Evolutionary conservation across 1,140 invertebrate species (phyloP).

Genomic region (Pseudomyrmex pallidus): DNA sequence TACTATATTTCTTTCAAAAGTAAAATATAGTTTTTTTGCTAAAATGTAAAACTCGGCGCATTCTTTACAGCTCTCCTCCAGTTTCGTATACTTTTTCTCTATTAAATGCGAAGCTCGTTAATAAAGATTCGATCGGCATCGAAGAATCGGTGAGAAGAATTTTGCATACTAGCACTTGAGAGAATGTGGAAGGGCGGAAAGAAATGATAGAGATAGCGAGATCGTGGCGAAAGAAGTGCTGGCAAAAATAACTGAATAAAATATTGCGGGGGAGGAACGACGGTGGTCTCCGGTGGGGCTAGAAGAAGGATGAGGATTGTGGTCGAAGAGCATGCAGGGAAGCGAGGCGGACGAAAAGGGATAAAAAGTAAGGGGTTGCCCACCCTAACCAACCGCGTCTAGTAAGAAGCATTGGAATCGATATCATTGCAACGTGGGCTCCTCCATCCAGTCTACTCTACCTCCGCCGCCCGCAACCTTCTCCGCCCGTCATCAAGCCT

Average conservation of each 20-base stretch:
- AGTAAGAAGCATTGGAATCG: conserved; percentile 85
- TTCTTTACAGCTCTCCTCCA: background rate
- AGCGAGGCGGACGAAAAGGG: conserved; percentile 80
- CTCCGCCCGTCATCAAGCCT: conserved; percentile 79
- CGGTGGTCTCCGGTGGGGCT: conserved; percentile 50
- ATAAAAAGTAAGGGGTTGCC: conserved; percentile 85
- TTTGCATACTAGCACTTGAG: conserved; percentile 53
- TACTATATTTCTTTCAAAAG: background rate
- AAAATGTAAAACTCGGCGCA: background rate
- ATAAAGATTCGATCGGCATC: conserved; percentile 44
- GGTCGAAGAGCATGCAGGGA: conserved; percentile 66
- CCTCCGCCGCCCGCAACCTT: conserved; percentile 69
- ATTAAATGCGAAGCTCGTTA: conserved; percentile 17
- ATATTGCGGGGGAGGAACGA: conserved; percentile 74
- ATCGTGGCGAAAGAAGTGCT: conserved; percentile 61
- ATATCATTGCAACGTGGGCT: conserved; percentile 85
- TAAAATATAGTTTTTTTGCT: no score
- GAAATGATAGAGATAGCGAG: conserved; percentile 51
- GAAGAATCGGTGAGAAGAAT: conserved; percentile 46
- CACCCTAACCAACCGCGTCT: conserved; percentile 83
- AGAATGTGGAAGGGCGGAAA: background rate
- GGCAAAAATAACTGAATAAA: conserved; percentile 78
- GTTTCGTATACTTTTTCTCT: background rate
- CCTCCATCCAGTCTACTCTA: conserved; percentile 76
- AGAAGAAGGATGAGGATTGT: conserved; percentile 70